Evolutionary conservation across 2,888 invertebrate species (phyloP).

Genomic region (Venustoraphidia nigricollis): DNA sequence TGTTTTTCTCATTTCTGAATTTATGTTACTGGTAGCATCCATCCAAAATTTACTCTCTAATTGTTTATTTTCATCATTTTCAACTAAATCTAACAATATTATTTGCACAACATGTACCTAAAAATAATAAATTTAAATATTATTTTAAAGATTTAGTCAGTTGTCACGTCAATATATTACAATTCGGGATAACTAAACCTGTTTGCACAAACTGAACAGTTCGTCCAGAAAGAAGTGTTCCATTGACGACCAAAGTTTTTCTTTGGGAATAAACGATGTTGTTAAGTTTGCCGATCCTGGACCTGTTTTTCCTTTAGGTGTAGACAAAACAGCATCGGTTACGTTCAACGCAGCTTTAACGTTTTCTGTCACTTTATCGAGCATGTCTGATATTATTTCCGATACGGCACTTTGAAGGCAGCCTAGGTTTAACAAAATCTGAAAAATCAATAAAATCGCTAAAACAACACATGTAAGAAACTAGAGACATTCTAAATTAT

Average conservation of each 20-base stretch:
- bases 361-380: constrained; percentile 35
- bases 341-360: constrained; percentile 35
- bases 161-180: constrained; percentile 5
- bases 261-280: constrained; percentile 34
- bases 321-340: constrained; percentile 11
- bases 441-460: not conserved
- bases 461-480: too few relatives aligned
- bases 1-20: constrained; percentile 36
- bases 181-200: constrained; percentile 27
- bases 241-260: constrained; percentile 73
- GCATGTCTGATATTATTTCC: constrained; percentile 33
- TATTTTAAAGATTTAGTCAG: constrained; percentile 10
- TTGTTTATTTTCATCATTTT: constrained; percentile 27
- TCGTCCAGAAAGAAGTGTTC: constrained; percentile 71
- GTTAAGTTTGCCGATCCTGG: constrained; percentile 38
- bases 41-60: constrained; percentile 39
- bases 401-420: constrained; percentile 11
- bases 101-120: constrained; percentile 32
- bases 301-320: constrained; percentile 22
- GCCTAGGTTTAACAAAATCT: not conserved
- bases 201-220: constrained; percentile 54
- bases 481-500: too few relatives aligned
- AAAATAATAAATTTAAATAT: constrained; percentile 15
- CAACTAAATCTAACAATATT: constrained; percentile 31
- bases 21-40: constrained; percentile 29